phyloP scores from a whole-genome alignment of 92 coral and sea anemone genomes.

The Bergia puertoricense region DNA sequence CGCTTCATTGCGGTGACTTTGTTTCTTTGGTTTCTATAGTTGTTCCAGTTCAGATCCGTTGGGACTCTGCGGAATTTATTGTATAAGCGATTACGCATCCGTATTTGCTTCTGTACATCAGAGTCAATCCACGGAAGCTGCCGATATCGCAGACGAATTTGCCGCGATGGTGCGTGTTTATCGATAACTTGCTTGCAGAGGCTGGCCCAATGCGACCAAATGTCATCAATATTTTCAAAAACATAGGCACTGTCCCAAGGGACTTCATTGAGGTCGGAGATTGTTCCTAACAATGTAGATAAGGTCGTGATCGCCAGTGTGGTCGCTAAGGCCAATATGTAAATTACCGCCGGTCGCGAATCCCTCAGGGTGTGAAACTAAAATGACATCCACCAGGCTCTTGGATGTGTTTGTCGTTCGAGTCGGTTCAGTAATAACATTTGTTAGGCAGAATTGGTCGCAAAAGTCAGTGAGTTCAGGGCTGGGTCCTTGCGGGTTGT shows the following conservation, averaged over 20 bases:
- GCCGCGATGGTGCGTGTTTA: conserved; percentile 39
- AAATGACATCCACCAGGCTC: conserved; percentile 38
- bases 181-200: conserved; percentile 42
- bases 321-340: conserved; percentile 49
- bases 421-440: conserved; percentile 10
- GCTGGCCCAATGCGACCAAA: conserved; percentile 48
- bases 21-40: conserved; percentile 53
- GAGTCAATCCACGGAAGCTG: conserved; percentile 56
- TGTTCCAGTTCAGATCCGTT: conserved; percentile 51
- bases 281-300: conserved; percentile 55
- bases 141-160: conserved; percentile 23
- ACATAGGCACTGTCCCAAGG: conserved; percentile 44
- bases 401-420: conserved; percentile 30
- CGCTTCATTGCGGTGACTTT: conserved; percentile 51
- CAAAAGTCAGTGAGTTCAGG: not conserved
- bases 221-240: conserved; percentile 27
- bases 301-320: conserved; percentile 53
- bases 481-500: conserved; percentile 27
- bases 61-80: conserved; percentile 51
- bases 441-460: too few relatives aligned
- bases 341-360: conserved; percentile 57
- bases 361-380: not conserved
- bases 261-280: conserved; percentile 6
- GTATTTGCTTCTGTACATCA: conserved; percentile 48
- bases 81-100: conserved; percentile 49